Evolutionary conservation across 2,113 vertebrate genomes (phyloP).

Genomic region (Promerops cafer): DNA sequence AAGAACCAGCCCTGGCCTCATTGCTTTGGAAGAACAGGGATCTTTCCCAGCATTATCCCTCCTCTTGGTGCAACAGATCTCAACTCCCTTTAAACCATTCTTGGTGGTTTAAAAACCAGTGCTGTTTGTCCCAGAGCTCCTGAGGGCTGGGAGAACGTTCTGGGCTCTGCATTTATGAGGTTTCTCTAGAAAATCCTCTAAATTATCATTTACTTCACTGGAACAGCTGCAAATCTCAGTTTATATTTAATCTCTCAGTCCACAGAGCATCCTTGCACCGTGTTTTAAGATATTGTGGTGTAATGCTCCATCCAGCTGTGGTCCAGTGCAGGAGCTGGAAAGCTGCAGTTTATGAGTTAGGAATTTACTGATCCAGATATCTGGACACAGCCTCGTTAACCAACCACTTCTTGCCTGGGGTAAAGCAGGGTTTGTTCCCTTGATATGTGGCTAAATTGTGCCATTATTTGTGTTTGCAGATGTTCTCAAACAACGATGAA

Average conservation of each 20-base stretch:
- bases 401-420: not conserved
- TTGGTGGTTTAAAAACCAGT: not conserved
- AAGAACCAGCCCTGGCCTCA: not conserved
- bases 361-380: not conserved
- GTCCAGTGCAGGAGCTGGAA: not conserved
- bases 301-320: not conserved
- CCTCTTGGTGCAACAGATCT: not conserved
- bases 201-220: not conserved
- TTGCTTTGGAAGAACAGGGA: not conserved
- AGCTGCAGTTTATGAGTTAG: not conserved
- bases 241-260: not conserved
- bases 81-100: not conserved
- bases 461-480: constrained; percentile 71
- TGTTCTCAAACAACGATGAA: constrained; percentile 99
- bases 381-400: fast-evolving
- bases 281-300: not conserved
- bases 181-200: no score
- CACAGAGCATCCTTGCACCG: not conserved
- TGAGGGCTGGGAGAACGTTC: not conserved
- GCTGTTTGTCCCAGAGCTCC: not conserved
- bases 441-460: not conserved
- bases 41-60: not conserved
- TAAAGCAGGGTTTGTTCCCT: not conserved
- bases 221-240: not conserved
- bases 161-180: not conserved